phyloP scores from a whole-genome alignment of 2,113 vertebrate genomes.

The Holacanthus passer region DNA sequence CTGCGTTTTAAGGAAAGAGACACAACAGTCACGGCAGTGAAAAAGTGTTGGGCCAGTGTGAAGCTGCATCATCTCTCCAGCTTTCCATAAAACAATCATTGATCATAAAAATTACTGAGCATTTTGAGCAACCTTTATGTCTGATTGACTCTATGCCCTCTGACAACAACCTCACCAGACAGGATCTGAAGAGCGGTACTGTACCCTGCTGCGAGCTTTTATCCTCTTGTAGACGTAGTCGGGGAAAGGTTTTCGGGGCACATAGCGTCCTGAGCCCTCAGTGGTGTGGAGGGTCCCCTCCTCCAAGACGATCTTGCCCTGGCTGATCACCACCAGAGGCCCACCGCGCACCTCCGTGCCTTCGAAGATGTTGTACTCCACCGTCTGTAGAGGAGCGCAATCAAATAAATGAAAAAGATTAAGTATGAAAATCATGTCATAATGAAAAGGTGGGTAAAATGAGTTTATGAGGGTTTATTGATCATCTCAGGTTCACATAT shows the following conservation, averaged over 20 bases:
- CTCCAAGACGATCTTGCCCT: conserved; percentile 98
- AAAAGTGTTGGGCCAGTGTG: background rate
- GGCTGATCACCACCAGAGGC: conserved; percentile 97
- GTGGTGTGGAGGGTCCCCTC: conserved; percentile 93
- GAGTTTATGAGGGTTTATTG: background rate
- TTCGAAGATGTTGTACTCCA: conserved; percentile 99
- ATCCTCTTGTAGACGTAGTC: conserved; percentile 99
- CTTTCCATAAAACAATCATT: background rate
- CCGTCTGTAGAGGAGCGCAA: conserved; percentile 79
- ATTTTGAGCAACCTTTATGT: background rate
- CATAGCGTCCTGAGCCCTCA: conserved; percentile 92
- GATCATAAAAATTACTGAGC: background rate
- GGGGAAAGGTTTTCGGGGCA: conserved; percentile 95
- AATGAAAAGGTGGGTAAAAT: background rate
- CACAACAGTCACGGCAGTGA: background rate
- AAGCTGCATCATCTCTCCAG: background rate
- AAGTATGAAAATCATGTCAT: background rate
- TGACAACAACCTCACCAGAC: background rate
- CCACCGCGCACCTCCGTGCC: conserved; percentile 95
- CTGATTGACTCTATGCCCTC: background rate
- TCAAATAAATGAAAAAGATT: background rate
- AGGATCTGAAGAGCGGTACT: background rate
- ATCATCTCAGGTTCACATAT: background rate
- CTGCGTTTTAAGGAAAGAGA: conserved; percentile 76
- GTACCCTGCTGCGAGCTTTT: conserved; percentile 97